These are phyloP conservation scores for Caenorhabditis inopinata DNA, from an alignment of 1,140 invertebrate genomes.

Conservation along the genomic window DNA sequence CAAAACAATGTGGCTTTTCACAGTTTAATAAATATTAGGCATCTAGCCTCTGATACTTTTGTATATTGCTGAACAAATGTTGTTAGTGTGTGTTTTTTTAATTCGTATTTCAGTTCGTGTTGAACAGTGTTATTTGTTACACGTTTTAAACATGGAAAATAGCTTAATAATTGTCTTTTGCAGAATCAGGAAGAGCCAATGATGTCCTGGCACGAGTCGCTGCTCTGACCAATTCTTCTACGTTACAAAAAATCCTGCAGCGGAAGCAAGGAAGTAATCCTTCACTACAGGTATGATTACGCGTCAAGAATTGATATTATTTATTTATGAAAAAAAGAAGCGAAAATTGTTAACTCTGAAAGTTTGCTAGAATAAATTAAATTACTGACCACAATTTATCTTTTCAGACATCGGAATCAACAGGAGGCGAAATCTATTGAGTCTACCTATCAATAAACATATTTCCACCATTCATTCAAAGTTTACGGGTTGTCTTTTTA, in stretches of 20 bases:
- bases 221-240: neutral
- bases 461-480: neutral
- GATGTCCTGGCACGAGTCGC: conserved; percentile 1
- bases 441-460: neutral
- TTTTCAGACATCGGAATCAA: conserved; percentile 12
- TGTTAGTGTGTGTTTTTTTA: too few species aligned
- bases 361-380: too few species aligned
- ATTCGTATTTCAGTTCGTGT: too few species aligned
- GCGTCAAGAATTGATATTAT: neutral
- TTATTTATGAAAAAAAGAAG: too few species aligned
- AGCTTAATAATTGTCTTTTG: neutral
- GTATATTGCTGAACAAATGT: too few species aligned
- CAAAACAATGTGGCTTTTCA: too few species aligned
- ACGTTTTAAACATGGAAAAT: too few species aligned
- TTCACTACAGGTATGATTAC: neutral
- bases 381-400: too few species aligned
- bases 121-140: too few species aligned
- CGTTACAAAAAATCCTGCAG: neutral
- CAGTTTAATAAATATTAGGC: too few species aligned
- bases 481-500: neutral
- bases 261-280: conserved; percentile 17
- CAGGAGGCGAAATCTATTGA: neutral
- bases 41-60: too few species aligned
- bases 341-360: too few species aligned
- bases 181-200: neutral